A percentile compares a stretch with the other conserved stretches of the same genome.
Evolutionary conservation across 2,888 invertebrate genomes (phyloP).

Genomic region (Drosophila pullipes): DNA sequence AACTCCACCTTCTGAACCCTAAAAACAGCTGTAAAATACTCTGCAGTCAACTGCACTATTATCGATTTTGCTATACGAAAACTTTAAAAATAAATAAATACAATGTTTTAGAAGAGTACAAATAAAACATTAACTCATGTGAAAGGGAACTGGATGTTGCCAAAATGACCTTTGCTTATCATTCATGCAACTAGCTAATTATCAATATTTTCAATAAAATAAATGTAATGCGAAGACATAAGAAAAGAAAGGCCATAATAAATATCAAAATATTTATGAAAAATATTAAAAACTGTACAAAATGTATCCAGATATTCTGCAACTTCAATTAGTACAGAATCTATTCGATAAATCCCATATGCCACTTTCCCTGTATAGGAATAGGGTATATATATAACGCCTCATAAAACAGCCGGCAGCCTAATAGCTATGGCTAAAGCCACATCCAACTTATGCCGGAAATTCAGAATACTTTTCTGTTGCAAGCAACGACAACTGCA

Average conservation of each 20-base stretch:
- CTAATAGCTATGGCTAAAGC: constrained; percentile 49
- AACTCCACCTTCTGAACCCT: not conserved
- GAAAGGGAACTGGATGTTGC: not conserved
- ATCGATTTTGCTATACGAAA: not conserved
- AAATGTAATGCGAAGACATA: not conserved
- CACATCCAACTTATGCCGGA: constrained; percentile 60
- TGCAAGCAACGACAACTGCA: constrained; percentile 34
- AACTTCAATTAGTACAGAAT: not conserved
- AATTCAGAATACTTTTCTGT: constrained; percentile 41
- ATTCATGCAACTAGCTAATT: not conserved
- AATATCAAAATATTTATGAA: not conserved
- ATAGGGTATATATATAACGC: constrained; percentile 5
- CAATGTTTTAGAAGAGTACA: not conserved
- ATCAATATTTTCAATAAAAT: not conserved
- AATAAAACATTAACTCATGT: not conserved
- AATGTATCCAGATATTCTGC: not conserved
- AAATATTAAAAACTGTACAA: not conserved
- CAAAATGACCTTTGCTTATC: not conserved
- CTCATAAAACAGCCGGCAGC: constrained; percentile 49
- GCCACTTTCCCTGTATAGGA: not conserved
- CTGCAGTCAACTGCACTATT: not conserved
- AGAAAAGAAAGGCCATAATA: not conserved
- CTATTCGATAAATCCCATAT: not conserved
- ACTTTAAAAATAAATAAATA: not conserved
- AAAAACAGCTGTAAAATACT: not conserved